Evolutionary conservation across 1,140 invertebrate genomes (phyloP), one percentile per base, ranked within the genome.

Genomic region (Bombus pascuorum): DNA sequence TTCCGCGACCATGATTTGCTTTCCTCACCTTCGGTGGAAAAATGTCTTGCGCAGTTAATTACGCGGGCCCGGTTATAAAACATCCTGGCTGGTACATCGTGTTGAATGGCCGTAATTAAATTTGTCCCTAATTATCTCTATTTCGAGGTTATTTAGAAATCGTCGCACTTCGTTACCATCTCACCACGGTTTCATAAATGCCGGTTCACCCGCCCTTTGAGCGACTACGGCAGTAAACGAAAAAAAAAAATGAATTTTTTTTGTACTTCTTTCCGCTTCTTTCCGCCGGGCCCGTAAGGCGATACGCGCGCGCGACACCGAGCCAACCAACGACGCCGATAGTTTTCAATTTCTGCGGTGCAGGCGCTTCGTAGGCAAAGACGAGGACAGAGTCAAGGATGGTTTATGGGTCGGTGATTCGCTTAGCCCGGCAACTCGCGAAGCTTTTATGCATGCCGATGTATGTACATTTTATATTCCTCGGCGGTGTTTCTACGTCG

Each of bases 331-430:
- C 90, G 42, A 79, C 28, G 80, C 84, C 82, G 72, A 91, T 86
- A 88, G 92, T 93, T 93, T 93, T 92, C 91, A 92, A 92, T 93
- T 93, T 92, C 91, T 89, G 89, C 90, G 57, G 84, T 86, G 88
- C 87, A 90, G 78, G 86, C 82, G 81, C 87, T 91, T 88, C 80
- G 88, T 86, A 73, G 81, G 83, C 83, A 83, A 85, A 88, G 77
- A 78, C 84, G 91, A 89, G 89, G 88, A 91, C 86, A 70, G 86
- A 91, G 89, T 91, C 92, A 91, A 87, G 90, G 89, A 93, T 91
- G 83, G 77, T 92, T 90, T 88, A 88, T 88, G 89, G 83, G 81
- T 86, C 83, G 86, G 66, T 86, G 82, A 82, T 85, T 90, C 79
- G 89, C 83, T 90, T 77, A 83, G 82, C 82, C 74, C 34, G 86